Percentiles rank a stretch among this genome's conserved stretches.
Conservation (phyloP, 2,113 vertebrate genomes). For the Cranoglanis bouderius region DNA sequence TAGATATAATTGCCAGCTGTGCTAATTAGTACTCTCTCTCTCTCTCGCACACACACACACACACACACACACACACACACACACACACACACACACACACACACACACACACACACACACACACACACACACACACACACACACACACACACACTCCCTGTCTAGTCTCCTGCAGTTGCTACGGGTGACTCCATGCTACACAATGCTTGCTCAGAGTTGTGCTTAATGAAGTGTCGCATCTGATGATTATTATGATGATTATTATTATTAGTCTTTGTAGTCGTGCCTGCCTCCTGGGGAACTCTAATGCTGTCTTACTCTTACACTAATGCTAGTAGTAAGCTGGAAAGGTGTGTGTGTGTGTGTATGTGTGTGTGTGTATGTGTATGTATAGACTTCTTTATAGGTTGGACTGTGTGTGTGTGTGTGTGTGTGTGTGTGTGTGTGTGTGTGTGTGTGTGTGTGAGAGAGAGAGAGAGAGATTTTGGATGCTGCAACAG, state of each 20-base stretch:
- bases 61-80: constrained; percentile 26
- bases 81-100: neutral
- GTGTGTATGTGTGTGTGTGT: neutral
- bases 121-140: constrained; percentile 15
- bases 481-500: neutral
- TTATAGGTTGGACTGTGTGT: neutral
- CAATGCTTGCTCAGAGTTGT: constrained; percentile 60
- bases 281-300: constrained; percentile 3
- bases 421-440: neutral
- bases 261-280: constrained; percentile 49
- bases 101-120: constrained; percentile 10
- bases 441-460: neutral
- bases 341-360: neutral
- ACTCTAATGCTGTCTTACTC: neutral
- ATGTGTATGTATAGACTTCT: neutral
- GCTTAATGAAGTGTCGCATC: constrained; percentile 74
- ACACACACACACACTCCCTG: constrained; percentile 5
- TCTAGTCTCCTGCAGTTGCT: constrained; percentile 48
- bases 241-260: constrained; percentile 64
- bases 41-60: neutral
- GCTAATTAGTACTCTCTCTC: constrained; percentile 60
- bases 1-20: constrained; percentile 64
- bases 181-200: constrained; percentile 49
- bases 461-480: neutral
- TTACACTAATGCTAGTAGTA: neutral